Conservation (phyloP, 2,113 vertebrate genomes). For the Neomonachus schauinslandi region DNA sequence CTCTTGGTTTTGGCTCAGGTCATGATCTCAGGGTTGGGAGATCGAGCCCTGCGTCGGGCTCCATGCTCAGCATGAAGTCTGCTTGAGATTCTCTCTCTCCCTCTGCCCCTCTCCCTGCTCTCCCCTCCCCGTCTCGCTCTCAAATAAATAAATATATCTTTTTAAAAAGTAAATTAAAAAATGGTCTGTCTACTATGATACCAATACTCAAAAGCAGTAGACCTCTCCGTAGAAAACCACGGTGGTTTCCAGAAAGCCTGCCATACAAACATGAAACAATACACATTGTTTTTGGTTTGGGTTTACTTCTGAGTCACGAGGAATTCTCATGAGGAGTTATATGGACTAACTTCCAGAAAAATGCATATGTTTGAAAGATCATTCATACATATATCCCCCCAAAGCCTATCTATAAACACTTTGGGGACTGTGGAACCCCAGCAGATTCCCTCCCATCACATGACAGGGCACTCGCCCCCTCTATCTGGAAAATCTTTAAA, state of each 20-base stretch:
- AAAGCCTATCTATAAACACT: not conserved
- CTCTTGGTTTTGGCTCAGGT: not conserved
- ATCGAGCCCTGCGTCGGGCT: not conserved
- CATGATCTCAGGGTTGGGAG: not conserved
- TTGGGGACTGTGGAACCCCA: no score
- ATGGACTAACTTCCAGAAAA: not conserved
- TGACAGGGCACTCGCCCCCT: no score
- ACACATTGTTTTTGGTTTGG: rapidly evolving
- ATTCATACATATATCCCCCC: rapidly evolving
- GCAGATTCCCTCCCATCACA: not conserved
- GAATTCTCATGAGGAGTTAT: not conserved
- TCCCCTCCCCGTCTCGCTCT: not conserved
- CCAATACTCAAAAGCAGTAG: not conserved
- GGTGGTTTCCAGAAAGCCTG: not conserved
- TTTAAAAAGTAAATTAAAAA: not conserved
- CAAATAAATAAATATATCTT: not conserved
- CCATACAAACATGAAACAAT: not conserved
- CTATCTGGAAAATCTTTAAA: not conserved
- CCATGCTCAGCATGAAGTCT: not conserved
- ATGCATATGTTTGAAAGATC: rapidly evolving
- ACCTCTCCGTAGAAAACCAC: not conserved
- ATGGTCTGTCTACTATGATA: not conserved
- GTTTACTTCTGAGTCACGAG: not conserved
- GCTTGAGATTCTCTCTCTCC: not conserved
- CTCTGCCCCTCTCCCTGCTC: not conserved